Evolutionary conservation across 2,113 vertebrate species (phyloP).

Genomic region (rabbit (Oryctolagus cuniculus)): DNA sequence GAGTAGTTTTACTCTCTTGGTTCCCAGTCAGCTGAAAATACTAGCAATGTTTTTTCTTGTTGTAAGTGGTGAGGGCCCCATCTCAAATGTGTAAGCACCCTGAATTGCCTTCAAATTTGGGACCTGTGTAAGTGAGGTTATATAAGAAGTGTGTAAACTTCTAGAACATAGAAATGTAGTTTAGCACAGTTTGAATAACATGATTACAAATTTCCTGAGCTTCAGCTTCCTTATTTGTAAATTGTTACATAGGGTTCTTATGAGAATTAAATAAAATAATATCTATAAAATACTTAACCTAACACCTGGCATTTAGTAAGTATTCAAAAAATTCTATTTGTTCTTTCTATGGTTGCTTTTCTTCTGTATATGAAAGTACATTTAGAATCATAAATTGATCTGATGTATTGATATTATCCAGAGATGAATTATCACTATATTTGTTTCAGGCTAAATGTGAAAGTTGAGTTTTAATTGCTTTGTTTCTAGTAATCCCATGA

Average conservation of each 20-base stretch:
- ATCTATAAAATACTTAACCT: background rate
- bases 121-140: background rate
- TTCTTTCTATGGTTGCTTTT: background rate
- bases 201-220: background rate
- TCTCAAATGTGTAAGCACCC: background rate
- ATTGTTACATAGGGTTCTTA: background rate
- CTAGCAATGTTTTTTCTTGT: conserved; percentile 26
- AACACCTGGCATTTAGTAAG: background rate
- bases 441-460: background rate
- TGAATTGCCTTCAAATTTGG: conserved; percentile 7
- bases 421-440: background rate
- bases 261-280: background rate
- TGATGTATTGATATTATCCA: background rate
- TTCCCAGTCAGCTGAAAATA: background rate
- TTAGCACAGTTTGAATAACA: background rate
- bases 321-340: background rate
- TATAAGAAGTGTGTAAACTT: background rate
- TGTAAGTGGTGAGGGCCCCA: background rate
- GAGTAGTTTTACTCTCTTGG: background rate
- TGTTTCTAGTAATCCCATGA: background rate
- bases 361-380: background rate
- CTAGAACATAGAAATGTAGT: background rate
- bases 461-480: conserved; percentile 22
- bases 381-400: background rate
- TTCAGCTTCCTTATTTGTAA: background rate